phyloP scores from a whole-genome alignment of 2,113 vertebrate species.

The Leuciscus idus region DNA sequence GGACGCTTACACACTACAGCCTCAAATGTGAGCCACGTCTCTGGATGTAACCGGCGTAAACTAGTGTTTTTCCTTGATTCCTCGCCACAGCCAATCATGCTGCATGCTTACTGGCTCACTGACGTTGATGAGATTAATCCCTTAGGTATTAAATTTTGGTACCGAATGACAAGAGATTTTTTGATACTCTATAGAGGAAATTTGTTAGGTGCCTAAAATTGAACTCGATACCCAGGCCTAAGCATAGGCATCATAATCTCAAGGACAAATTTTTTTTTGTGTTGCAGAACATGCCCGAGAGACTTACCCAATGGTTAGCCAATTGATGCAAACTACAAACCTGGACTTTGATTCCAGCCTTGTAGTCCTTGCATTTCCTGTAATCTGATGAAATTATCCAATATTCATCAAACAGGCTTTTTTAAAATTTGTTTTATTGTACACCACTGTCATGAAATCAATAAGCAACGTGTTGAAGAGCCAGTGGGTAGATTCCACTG shows the following conservation, averaged over 20 bases:
- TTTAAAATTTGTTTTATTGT: not conserved
- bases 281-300: not conserved
- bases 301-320: not conserved
- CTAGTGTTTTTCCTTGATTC: too few relatives aligned
- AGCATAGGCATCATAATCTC: not conserved
- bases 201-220: too few relatives aligned
- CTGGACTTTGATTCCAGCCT: not conserved
- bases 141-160: too few relatives aligned
- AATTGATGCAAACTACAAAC: not conserved
- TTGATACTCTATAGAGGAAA: too few relatives aligned
- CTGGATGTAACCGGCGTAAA: too few relatives aligned
- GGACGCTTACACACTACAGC: too few relatives aligned
- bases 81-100: too few relatives aligned
- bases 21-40: too few relatives aligned
- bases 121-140: too few relatives aligned
- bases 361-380: not conserved
- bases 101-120: too few relatives aligned
- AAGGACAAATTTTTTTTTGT: not conserved
- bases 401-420: constrained; percentile 13
- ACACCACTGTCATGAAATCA: constrained; percentile 6
- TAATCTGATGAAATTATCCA: constrained; percentile 12
- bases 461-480: not conserved
- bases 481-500: not conserved
- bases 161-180: too few relatives aligned
- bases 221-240: not conserved